These are phyloP conservation scores for Ptychadena robeensis DNA, from an alignment of 2,797 vertebrate genomes.

Conservation along the genomic window DNA sequence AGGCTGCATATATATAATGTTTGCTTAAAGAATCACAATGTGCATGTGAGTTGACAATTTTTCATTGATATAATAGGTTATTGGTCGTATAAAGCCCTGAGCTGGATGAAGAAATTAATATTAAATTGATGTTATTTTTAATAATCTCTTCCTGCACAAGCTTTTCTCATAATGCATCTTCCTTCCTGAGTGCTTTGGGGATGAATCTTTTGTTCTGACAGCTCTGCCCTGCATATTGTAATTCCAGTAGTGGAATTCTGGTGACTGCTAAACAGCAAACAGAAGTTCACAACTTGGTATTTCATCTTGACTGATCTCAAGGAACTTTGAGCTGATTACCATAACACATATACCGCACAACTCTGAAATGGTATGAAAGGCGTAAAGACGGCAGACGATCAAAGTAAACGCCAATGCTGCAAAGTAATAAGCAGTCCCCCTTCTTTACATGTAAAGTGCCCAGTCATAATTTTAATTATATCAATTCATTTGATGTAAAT, in stretches of 20 bases:
- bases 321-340: conserved; percentile 2
- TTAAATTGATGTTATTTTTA: conserved; percentile 4
- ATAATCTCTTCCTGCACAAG: background rate
- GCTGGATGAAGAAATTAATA: conserved; percentile 19
- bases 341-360: background rate
- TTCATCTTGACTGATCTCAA: conserved; percentile 1
- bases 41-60: background rate
- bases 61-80: background rate
- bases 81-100: background rate
- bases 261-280: conserved; percentile 5
- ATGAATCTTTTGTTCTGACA: conserved; percentile 9
- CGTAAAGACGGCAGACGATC: background rate
- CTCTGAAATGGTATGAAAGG: background rate
- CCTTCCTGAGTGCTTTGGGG: background rate
- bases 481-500: background rate
- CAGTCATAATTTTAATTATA: background rate
- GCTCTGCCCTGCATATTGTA: conserved; percentile 6
- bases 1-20: background rate
- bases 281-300: background rate
- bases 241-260: background rate
- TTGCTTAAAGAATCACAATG: background rate
- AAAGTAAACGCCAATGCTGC: background rate
- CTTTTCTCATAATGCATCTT: background rate
- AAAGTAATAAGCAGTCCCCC: background rate
- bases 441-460: background rate